Evolutionary conservation across 37 sponge, comb jelly and placozoan genomes (phyloP), one percentile per base, ranked within the genome.

Genomic region (Aphrocallistes beatrix): DNA sequence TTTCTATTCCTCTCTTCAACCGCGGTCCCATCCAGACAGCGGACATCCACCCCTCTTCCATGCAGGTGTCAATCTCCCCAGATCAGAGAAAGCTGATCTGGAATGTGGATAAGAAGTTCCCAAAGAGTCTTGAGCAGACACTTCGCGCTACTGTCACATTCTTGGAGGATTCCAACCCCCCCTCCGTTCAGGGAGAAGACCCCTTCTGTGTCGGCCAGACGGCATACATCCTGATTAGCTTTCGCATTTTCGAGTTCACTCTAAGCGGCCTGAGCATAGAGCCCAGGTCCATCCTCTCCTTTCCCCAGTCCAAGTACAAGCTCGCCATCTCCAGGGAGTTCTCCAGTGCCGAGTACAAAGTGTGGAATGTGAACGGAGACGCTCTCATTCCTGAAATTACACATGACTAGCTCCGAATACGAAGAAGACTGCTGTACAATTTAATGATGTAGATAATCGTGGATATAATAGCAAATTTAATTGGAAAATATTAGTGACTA

Each of bases 321-420:
- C 30, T 89, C 0, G 50, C 50, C 28, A 82, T 88, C 9, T 40
- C 92, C 90, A 38, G 86, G 90, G 90, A 90, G 39, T 86, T 90
- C 21, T 32, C 81, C 38, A 45, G 51, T 38, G 40, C 34, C 1
- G 45, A 82, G 37, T 96, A 94, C 51, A 87, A 87, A 47, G 89
- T 96, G 39, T 96, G 96, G 96, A 96, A 96, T 51, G 92, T 95
- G 0, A 93, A 92, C 81, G 96, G 96, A 37, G 96, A 96, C 87
- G 91, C 84, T 81, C 49, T 38, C 13, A 86, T 87, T 28, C 85
- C 88, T 21, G 25, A 81, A 39, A 36, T 83, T 85, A 8, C 38
- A 21, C 8, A 16, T 49, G 60, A 37, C 9, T 37, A 38, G 38
- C 48, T 83, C 10, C 82, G 17, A 47, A 17, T 47, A 17, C 49